Evolutionary conservation across 2,888 invertebrate genomes (phyloP).

Genomic region (Fabriciana adippe): DNA sequence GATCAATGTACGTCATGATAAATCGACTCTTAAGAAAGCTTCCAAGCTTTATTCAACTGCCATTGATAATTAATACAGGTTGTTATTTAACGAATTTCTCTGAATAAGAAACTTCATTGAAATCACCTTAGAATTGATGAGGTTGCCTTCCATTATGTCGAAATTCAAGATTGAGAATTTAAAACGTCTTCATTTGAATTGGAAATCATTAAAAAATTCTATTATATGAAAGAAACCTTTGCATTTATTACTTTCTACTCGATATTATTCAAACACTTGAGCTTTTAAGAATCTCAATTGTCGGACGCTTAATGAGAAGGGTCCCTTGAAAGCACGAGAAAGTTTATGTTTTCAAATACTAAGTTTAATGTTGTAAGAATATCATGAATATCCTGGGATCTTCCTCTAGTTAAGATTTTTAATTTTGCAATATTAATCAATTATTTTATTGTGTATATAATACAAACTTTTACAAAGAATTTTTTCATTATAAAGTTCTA

Average conservation of each 20-base stretch:
- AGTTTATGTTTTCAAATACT: not conserved
- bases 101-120: conserved; percentile 71
- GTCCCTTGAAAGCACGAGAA: not conserved
- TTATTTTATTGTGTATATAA: too few relatives aligned
- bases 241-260: conserved; percentile 22
- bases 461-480: too few relatives aligned
- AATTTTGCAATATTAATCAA: too few relatives aligned
- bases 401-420: too few relatives aligned
- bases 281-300: conserved; percentile 1
- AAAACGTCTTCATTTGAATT: conserved; percentile 39
- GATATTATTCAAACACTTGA: conserved; percentile 27
- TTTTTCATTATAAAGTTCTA: too few relatives aligned
- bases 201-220: conserved; percentile 39
- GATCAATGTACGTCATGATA: conserved; percentile 47
- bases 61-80: conserved; percentile 71
- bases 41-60: conserved; percentile 58
- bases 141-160: conserved; percentile 40
- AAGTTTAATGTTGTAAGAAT: not conserved
- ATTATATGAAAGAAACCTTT: conserved; percentile 30
- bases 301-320: conserved; percentile 1
- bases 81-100: conserved; percentile 66
- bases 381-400: too few relatives aligned
- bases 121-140: conserved; percentile 68
- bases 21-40: conserved; percentile 59
- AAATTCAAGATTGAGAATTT: conserved; percentile 38